Percentiles rank a stretch among this genome's conserved stretches.
Conservation (phyloP, 1,140 invertebrate genomes). For the Drosophila bipectinata region DNA sequence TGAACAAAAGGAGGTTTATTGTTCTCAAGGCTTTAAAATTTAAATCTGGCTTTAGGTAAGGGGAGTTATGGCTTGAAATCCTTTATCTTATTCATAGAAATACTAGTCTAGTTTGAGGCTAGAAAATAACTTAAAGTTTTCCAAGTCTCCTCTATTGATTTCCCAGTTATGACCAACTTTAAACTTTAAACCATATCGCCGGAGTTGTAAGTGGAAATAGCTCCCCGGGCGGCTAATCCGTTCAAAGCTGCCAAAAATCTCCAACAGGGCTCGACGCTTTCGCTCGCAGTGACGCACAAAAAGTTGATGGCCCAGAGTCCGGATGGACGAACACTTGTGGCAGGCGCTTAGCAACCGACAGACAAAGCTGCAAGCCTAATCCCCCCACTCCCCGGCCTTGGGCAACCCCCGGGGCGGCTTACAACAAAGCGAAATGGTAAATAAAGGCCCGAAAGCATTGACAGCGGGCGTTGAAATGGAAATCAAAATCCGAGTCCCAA, state of each 20-base stretch:
- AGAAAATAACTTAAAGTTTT: too few species aligned
- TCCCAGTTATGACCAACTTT: background rate
- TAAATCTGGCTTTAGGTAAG: background rate
- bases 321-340: constrained; percentile 39
- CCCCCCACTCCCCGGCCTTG: background rate
- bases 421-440: constrained; percentile 64
- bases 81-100: background rate
- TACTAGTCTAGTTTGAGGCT: too few species aligned
- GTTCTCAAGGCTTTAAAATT: constrained; percentile 16
- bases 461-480: constrained; percentile 61
- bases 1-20: constrained; percentile 45
- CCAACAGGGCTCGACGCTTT: constrained; percentile 34
- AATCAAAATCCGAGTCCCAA: constrained; percentile 66
- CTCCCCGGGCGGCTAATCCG: constrained; percentile 64
- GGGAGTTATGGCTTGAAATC: too few species aligned
- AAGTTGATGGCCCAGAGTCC: constrained; percentile 2
- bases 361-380: constrained; percentile 64
- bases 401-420: constrained; percentile 30
- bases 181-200: constrained; percentile 1
- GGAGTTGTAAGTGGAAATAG: constrained; percentile 20
- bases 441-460: constrained; percentile 56
- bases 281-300: constrained; percentile 26
- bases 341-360: constrained; percentile 56
- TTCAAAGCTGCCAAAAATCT: constrained; percentile 78
- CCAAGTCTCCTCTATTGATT: background rate